Base-by-base conservation (phyloP, 2,888 invertebrate genomes). In the Seladonia tumulorum region DNA sequence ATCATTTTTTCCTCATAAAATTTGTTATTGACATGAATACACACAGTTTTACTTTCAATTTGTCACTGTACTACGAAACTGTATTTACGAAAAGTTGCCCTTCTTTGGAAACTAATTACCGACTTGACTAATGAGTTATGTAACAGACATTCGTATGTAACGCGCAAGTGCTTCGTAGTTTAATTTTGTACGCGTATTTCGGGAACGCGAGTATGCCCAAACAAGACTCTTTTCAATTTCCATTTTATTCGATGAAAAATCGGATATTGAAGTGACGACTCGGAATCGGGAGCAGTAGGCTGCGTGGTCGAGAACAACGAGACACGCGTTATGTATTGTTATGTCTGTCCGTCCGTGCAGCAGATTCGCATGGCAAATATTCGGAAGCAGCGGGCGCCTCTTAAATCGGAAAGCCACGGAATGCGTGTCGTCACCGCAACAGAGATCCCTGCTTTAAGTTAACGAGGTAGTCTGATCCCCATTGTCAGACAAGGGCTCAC, bases 321-420 rank as follows among this genome's bases (percentile, higher is more conserved):
- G 86, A 79, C 72, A 35, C 49, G 60, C 39, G 76, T 78, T 76
- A 70, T 53, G 74, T 79, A 82, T 86, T 83, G 79, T 86, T 76
- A 68, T 79, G 86, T 79, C 87, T 76, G 80, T 82, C 70, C 78
- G 71, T 79, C 79, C 14, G 25, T 53, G 35, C 47, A 16, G 66
- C 63, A 16, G 66, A 76, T 72, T 76, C 60, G 72, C 82, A 63
- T 47, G 83, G 70, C 53, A 78, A 76, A 60, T 63, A 73, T 71
- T 82, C 72, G 10, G 42, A 25, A 57, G 29, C 47, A 35, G 66
- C 63, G 63, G 47, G 49, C 29, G 25, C 25, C 81, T 14, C 68
- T 86, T 81, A 81, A 79, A 81, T 73, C 39, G 74, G 63, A 53
- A 60, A 79, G 49, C 45, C 63, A 35, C 29, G 76, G 76, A 42